Base-by-base conservation (phyloP, 2,113 vertebrate species). In the Parotia lawesii region DNA sequence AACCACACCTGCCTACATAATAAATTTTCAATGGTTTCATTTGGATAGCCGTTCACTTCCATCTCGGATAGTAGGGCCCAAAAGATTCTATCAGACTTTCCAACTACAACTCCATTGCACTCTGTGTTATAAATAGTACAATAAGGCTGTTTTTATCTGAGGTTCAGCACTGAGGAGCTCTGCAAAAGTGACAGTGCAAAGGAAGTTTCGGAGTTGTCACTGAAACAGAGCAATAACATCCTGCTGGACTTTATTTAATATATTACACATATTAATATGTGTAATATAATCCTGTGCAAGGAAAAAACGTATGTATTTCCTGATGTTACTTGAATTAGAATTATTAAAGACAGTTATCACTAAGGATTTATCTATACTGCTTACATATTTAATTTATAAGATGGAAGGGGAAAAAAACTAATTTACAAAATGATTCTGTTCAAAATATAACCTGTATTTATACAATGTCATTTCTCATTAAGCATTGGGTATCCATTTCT, bases 401-500 rank as follows among this genome's bases (percentile, higher is more conserved):
- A 45, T 70, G 29, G 25, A 88, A 83, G 42, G 12, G 24, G 48
- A 21, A 60, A 48, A 69, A 69, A 50, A 56, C 9, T 45, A 72
- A 90, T 70, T 76, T 77, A 62, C 23, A 66, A 81, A 85, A 76
- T 76, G 47, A 15, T 42, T 10, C 14, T 62, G 14, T 74, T 93
- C 48, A 58, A 84, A 95, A 57, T 60, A 37, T 42, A 88, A 62
- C 24, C 62, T 90, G 11, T 48, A 64, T 91, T 79, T 85, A 51
- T n/a, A 73, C 19, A 73, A 50, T 70, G 90, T 61, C 0, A 5
- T 86, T 92, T 92, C 71, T 86, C 67, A 62, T 91, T 91, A 94
- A 66, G 71, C 60, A 85, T n/a, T 91, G 14, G 33, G 15, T 79
- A 83, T 85, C 79, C 79, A 88, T 87, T 91, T 94, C 45, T 91